Base-by-base conservation (phyloP, 1,140 invertebrate species). In the Ephestia elutella region DNA sequence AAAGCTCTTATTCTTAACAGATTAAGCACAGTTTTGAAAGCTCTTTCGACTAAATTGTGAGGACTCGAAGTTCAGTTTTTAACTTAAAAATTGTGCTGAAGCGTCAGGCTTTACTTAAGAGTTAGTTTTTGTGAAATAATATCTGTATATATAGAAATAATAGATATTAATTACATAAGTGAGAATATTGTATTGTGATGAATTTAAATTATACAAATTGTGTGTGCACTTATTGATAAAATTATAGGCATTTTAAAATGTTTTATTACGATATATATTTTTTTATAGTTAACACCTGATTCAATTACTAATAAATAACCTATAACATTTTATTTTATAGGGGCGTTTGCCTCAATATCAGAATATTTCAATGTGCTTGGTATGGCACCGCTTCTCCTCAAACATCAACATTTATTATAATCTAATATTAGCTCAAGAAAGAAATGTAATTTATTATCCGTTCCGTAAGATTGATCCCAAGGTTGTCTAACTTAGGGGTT, bases 1-100 rank as follows among this genome's bases (percentile, higher is more conserved):
- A 71, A 83, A 86, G 81, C 84, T 84, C 81, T 82, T 84, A 82
- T 69, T 71, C 72, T 74, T 81, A 81, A 78, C 71, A 79, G 69
- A 77, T 70, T 79, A 70, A 83, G 75, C 76, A 78, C 75, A 79
- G 68, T 72, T 71, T 80, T 66, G 68, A 80, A 86, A 85, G 84
- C 82, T 87, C 84, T 69, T 72, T 84, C 76, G 72, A 76, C 72
- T 77, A 78, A 65, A 78, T 66, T 70, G 63, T 63, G 62, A 70
- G 60, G 54, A 58, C 10, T 57, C 38, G 21, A 67, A 53, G 20
- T 30, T 48, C n/a, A 60, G 30, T 56, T 5, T 55, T 35, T 53
- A 59, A 59, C 57, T 63, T 32, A 57, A 54, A 32, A 60, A 57
- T 28, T 57, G 63, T 65, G 64, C 56, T 58, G 7, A 60, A 67